Conservation (phyloP, 2,888 invertebrate species). For the Aspidiotus destructor region DNA sequence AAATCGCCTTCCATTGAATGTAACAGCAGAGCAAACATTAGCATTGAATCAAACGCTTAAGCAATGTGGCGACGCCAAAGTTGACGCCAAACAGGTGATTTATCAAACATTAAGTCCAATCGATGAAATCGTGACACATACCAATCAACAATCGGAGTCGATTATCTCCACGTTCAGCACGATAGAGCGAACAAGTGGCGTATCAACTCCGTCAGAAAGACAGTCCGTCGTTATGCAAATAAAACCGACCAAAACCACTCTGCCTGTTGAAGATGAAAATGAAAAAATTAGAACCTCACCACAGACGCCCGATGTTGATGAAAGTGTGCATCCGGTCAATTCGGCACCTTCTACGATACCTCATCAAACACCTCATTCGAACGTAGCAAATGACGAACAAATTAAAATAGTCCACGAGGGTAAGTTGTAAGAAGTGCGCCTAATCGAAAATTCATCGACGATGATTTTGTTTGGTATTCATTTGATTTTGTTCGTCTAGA, state of each 20-base stretch:
- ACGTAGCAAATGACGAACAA: too few relatives aligned
- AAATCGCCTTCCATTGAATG: not conserved
- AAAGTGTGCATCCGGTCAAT: not conserved
- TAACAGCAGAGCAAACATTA: not conserved
- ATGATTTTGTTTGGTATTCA: too few relatives aligned
- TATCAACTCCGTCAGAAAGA: too few relatives aligned
- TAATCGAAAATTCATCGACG: too few relatives aligned
- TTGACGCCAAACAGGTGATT: not conserved
- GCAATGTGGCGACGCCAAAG: conserved; percentile 1
- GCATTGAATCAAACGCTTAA: conserved; percentile 11
- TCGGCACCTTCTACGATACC: not conserved
- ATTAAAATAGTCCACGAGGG: too few relatives aligned
- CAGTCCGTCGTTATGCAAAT: not conserved
- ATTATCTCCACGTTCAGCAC: too few relatives aligned
- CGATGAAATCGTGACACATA: too few relatives aligned
- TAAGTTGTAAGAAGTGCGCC: too few relatives aligned
- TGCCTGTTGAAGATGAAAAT: not conserved
- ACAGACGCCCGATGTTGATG: not conserved
- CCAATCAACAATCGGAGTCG: too few relatives aligned
- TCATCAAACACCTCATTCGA: not conserved
- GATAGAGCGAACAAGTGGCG: too few relatives aligned
- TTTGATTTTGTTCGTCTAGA: too few relatives aligned
- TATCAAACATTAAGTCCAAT: not conserved
- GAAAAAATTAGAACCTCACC: not conserved
- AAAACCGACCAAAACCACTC: conserved; percentile 3